Base-by-base conservation (phyloP, 2,888 invertebrate genomes). In the Chrysodeixis includens region DNA sequence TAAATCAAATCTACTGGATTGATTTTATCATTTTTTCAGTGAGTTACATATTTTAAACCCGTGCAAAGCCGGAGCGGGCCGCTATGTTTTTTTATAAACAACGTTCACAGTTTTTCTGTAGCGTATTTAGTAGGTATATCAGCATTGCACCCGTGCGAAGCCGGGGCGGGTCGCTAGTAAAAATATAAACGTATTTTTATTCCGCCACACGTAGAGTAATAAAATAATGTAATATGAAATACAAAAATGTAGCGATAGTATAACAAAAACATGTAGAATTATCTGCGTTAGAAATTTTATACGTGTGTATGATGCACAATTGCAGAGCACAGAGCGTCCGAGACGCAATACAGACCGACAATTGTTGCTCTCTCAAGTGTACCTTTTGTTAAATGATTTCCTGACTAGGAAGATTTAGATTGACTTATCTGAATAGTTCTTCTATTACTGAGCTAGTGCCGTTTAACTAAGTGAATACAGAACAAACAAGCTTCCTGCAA, bases 371-470 rank as follows among this genome's bases (percentile, higher is more conserved):
- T 40, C 5, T 49, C 10, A 49, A 46, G 46, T 9, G 46, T 49
- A 20, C 46, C 46, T 49, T 46, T 49, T 49, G 46, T 49, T 49
- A 49, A 49, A 49, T 49, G 10, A 49, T 49, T 49, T 49, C 46
- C 20, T 49, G 7, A 18, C 26, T 26, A 26, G 26, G 26, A 26
- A 26, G 26, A 26, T 26, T 26, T 26, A 26, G 6, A 26, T 26
- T 26, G 26, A 26, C 18, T 9, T 9, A 20, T 46, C 16, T 49
- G 18, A 49, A 20, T 49, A 49, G 46, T 20, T 49, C 18, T 49
- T 40, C 40, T n/a, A 4, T 12, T 40, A n/a, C n/a, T n/a, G n/a
- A n/a, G n/a, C 4, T 7, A 40, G n/a, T 40, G 7, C n/a, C 40
- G 5, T 5, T n/a, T 35, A 32, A 10, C 35, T 14, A 0, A n/a